Base-by-base conservation (phyloP, 2,888 invertebrate genomes). In the Chrysina gloriosa region DNA sequence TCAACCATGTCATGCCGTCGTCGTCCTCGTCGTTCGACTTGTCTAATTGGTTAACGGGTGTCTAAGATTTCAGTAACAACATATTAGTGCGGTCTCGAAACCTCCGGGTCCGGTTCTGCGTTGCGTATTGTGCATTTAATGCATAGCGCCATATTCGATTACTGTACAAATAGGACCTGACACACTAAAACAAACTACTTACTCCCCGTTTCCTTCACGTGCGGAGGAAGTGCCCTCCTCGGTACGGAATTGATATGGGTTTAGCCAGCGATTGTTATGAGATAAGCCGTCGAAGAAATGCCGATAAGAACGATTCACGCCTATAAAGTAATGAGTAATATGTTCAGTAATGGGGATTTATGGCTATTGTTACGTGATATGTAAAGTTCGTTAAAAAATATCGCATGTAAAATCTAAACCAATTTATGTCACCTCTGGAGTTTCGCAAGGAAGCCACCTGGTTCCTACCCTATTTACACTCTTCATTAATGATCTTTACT, bases 181-280 rank as follows among this genome's bases (percentile, higher is more conserved):
- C 58, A 42, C 39, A 58, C 14, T 58, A 58, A 58, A 58, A 58
- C 58, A 58, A 58, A 58, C 58, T 42, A 58, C 58, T 58, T 58
- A 42, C 21, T 19, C n/a, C 4, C 3, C 42, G 58, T 58, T 58
- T 58, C 25, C 25, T 42, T 58, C 58, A 58, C 42, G 58, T 58
- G 58, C 27, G 36, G 11, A 25, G 56, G 42, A 58, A 42, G 42
- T n/a, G 23, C 21, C 3, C 9, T n/a, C n/a, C n/a, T n/a, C n/a
- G n/a, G n/a, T 14, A 36, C 11, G 36, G 25, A 56, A 56, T 56
- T 27, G 56, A 56, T 56, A 56, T 56, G 14, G 19, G 42, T n/a
- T n/a, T n/a, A n/a, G n/a, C n/a, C n/a, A n/a, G n/a, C n/a, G n/a
- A n/a, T n/a, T n/a, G n/a, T n/a, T n/a, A n/a, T n/a, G n/a, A n/a